Percentiles rank a stretch among this genome's conserved stretches.
phyloP scores from a whole-genome alignment of 2,797 vertebrate genomes.

The Anisognathus igniventris region DNA sequence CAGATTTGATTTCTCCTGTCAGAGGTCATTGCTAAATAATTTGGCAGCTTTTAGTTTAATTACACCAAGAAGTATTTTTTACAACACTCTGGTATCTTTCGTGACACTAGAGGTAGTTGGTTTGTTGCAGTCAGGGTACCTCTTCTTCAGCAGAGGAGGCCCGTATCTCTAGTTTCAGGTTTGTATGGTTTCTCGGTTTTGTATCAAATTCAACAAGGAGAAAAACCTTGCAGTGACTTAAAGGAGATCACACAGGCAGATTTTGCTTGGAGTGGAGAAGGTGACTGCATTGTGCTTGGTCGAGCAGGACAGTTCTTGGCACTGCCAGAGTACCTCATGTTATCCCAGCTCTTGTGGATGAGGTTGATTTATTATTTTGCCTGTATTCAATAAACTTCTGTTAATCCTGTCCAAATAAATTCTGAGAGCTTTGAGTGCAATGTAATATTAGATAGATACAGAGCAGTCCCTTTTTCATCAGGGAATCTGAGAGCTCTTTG shows the following conservation, averaged over 20 bases:
- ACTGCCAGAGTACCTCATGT: background rate
- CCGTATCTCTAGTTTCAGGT: background rate
- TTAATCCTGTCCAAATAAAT: slow-evolving; percentile 5
- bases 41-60: background rate
- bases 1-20: background rate
- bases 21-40: background rate
- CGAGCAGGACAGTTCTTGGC: background rate
- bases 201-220: background rate
- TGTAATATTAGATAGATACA: background rate
- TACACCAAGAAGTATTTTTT: background rate
- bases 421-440: background rate
- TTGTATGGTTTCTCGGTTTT: background rate
- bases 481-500: slow-evolving; percentile 33
- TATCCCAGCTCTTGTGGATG: background rate
- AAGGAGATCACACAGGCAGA: background rate
- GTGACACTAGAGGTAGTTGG: background rate
- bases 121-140: background rate
- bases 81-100: background rate
- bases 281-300: background rate
- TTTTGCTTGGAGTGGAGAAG: background rate
- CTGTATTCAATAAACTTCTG: background rate
- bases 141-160: background rate
- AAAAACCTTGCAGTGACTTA: background rate
- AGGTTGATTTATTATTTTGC: background rate
- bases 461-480: background rate